These are phyloP conservation scores for Ariopsis seemanni DNA, from an alignment of 2,113 vertebrate species.

Conservation along the genomic window DNA sequence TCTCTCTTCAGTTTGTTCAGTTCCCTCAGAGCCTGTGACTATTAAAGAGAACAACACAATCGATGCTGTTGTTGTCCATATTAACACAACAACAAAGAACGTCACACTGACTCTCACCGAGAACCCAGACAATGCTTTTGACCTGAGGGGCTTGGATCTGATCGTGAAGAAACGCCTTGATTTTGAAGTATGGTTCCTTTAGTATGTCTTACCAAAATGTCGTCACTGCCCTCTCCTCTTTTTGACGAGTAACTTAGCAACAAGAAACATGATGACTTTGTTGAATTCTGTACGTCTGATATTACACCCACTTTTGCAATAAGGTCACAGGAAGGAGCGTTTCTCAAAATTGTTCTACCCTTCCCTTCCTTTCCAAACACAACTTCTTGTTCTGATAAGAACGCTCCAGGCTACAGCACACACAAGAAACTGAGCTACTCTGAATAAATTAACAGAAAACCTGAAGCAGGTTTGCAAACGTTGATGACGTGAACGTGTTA, in stretches of 20 bases:
- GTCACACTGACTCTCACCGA: slow-evolving; percentile 60
- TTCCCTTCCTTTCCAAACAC: not conserved
- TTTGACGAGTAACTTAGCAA: not conserved
- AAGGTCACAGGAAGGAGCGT: not conserved
- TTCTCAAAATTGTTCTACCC: not conserved
- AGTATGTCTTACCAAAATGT: not conserved
- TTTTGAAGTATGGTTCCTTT: slow-evolving; percentile 67
- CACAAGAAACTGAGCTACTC: not conserved
- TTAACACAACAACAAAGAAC: slow-evolving; percentile 58
- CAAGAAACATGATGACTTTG: not conserved
- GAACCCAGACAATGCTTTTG: slow-evolving; percentile 71
- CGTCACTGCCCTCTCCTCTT: not conserved
- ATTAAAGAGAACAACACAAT: slow-evolving; percentile 72
- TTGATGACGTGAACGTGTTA: not conserved
- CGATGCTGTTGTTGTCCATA: slow-evolving; percentile 62
- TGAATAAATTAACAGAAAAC: not conserved
- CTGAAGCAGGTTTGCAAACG: not conserved
- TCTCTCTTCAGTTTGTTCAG: slow-evolving; percentile 67
- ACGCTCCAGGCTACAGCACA: not conserved
- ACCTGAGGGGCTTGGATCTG: slow-evolving; percentile 63
- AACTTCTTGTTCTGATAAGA: not conserved
- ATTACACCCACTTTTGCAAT: not conserved
- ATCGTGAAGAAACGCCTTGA: slow-evolving; percentile 72
- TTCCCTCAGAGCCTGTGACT: slow-evolving; percentile 60
- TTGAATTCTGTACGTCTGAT: not conserved